These are phyloP conservation scores for Embidobia sp. DNA, from an alignment of 2,888 invertebrate species.

Conservation along the genomic window DNA sequence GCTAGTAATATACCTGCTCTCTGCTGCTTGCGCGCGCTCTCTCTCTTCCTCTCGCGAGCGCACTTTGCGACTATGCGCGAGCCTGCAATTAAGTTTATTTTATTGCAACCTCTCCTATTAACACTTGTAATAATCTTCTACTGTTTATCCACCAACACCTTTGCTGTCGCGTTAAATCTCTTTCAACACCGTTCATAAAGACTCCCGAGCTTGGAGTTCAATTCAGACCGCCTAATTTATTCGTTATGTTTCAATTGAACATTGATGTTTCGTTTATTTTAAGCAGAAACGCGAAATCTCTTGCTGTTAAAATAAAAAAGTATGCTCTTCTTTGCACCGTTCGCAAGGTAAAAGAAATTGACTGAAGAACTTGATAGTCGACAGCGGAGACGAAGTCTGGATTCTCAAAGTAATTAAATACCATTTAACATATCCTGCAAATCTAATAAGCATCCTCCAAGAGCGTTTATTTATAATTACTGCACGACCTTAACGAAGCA, in stretches of 20 bases:
- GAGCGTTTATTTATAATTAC: constrained; percentile 8
- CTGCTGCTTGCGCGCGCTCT: constrained; percentile 41
- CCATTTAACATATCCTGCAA: too few species aligned
- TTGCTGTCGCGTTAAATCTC: constrained; percentile 34
- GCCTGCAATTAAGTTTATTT: constrained; percentile 58
- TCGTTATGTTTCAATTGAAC: too few species aligned
- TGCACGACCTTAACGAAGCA: constrained; percentile 32
- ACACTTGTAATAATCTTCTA: constrained; percentile 57
- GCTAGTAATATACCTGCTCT: constrained; percentile 67
- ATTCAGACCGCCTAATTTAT: too few species aligned
- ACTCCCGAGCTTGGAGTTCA: not conserved
- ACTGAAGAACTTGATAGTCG: too few species aligned
- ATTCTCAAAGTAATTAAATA: too few species aligned
- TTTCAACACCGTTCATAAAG: constrained; percentile 4
- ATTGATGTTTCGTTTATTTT: too few species aligned
- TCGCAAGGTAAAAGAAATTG: too few species aligned
- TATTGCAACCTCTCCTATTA: constrained; percentile 59
- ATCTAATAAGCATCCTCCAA: constrained; percentile 21
- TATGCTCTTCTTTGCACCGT: too few species aligned
- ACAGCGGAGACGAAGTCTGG: too few species aligned
- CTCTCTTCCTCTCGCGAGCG: constrained; percentile 21
- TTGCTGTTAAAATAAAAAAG: too few species aligned
- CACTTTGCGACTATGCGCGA: constrained; percentile 35
- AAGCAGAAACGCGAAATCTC: too few species aligned
- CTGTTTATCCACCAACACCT: constrained; percentile 55